A percentile compares a stretch with the other conserved stretches of the same genome.
phyloP scores from a whole-genome alignment of 2,113 vertebrate species.

The Glaucidium brasilianum region DNA sequence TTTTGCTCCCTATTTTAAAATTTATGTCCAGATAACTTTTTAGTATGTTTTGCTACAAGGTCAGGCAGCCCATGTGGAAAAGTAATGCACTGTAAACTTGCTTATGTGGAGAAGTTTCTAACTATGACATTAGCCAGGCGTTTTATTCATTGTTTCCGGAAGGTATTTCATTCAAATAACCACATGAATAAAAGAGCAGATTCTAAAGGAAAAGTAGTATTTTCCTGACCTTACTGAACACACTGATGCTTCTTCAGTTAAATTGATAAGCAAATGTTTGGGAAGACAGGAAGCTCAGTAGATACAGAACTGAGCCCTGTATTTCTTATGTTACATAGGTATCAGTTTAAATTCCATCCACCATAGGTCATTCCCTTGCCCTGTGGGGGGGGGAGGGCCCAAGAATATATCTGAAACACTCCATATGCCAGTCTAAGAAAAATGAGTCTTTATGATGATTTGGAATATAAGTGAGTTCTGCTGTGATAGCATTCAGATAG shows the following conservation, averaged over 20 bases:
- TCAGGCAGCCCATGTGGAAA: not conserved
- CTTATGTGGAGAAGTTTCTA: not conserved
- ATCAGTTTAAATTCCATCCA: not conserved
- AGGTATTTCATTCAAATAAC: not conserved
- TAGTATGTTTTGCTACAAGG: not conserved
- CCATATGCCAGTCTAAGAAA: not conserved
- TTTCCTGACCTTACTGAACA: not conserved
- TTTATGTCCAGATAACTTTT: not conserved
- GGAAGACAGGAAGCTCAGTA: not conserved
- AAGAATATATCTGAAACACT: not conserved
- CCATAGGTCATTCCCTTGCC: not conserved
- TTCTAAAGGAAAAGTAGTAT: not conserved
- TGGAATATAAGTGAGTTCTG: not conserved
- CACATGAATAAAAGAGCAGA: not conserved
- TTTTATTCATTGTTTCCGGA: not conserved
- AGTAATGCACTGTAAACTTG: not conserved
- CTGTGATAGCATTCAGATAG: not conserved
- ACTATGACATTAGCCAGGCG: not conserved
- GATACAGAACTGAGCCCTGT: not conserved
- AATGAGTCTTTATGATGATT: not conserved
- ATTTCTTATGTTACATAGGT: not conserved
- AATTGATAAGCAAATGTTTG: not conserved
- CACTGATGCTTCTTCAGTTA: not conserved
- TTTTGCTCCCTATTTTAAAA: not conserved
- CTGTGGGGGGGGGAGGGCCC: fast-evolving